A percentile compares a stretch with the other conserved stretches of the same genome.
Evolutionary conservation across 2,113 vertebrate genomes (phyloP).

Genomic region (Talpa occidentalis): DNA sequence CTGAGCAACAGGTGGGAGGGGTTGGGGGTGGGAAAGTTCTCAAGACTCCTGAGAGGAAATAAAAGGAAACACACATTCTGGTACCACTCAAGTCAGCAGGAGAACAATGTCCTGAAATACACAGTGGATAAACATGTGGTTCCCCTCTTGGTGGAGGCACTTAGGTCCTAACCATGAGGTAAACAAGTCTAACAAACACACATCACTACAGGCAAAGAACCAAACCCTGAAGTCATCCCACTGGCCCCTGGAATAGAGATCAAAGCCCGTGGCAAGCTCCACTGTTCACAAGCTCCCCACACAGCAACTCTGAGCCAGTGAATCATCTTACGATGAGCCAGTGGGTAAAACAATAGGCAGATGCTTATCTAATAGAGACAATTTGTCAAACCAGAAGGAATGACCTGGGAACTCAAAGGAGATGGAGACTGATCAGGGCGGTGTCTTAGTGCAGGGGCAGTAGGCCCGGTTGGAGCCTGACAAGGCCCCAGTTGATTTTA

Average conservation of each 20-base stretch:
- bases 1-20: neutral
- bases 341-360: slow-evolving; percentile 74
- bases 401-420: slow-evolving; percentile 35
- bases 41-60: slow-evolving; percentile 41
- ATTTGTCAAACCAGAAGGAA: slow-evolving; percentile 71
- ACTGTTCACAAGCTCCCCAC: slow-evolving; percentile 60
- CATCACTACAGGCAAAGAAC: slow-evolving; percentile 78
- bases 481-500: slow-evolving; percentile 50
- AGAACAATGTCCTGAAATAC: slow-evolving; percentile 53
- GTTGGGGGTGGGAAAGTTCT: neutral
- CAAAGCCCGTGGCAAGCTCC: slow-evolving; percentile 74
- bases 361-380: slow-evolving; percentile 73
- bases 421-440: slow-evolving; percentile 45
- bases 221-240: slow-evolving; percentile 81
- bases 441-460: slow-evolving; percentile 31
- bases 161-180: slow-evolving; percentile 77
- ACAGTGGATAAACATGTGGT: slow-evolving; percentile 67
- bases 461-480: slow-evolving; percentile 27
- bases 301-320: slow-evolving; percentile 62
- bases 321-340: slow-evolving; percentile 64
- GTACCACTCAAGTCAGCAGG: neutral
- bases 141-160: slow-evolving; percentile 66
- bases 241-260: slow-evolving; percentile 79
- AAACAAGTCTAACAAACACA: slow-evolving; percentile 81
- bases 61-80: slow-evolving; percentile 17